Conservation (phyloP, 2,888 invertebrate species). For the Eueremaeus valkanovi region DNA sequence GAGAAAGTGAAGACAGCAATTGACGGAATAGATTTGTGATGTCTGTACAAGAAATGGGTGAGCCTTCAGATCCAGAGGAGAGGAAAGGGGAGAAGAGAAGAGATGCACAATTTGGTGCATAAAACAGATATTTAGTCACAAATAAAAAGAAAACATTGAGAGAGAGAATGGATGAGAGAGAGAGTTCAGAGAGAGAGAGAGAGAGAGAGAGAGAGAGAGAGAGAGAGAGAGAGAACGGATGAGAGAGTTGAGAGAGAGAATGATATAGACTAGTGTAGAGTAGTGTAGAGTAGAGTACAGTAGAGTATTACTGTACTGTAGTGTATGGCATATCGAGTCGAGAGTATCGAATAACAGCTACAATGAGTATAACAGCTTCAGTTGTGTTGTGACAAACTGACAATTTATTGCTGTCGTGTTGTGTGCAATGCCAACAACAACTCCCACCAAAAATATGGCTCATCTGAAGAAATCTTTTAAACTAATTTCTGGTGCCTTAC, state of each 20-base stretch:
- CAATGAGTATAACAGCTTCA: background rate
- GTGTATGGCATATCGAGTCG: too few relatives aligned
- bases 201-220: too few relatives aligned
- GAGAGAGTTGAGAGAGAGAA: too few relatives aligned
- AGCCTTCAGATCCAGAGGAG: background rate
- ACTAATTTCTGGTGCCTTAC: background rate
- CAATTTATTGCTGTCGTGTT: conserved; percentile 29
- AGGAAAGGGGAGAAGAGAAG: too few relatives aligned
- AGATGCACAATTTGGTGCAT: conserved; percentile 7
- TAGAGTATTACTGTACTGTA: too few relatives aligned
- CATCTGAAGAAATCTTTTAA: background rate
- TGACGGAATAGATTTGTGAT: background rate
- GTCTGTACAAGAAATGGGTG: background rate
- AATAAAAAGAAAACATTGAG: conserved; percentile 23
- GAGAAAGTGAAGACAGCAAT: background rate
- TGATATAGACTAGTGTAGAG: too few relatives aligned
- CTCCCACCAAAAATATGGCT: background rate
- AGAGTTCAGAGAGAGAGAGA: too few relatives aligned
- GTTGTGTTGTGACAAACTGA: conserved; percentile 14
- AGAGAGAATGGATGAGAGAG: too few relatives aligned
- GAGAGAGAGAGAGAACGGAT: too few relatives aligned
- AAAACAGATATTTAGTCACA: conserved; percentile 9
- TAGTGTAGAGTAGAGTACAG: too few relatives aligned
- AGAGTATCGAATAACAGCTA: conserved; percentile 27
- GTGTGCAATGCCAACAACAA: conserved; percentile 27